Evolutionary conservation across 2,113 vertebrate species (phyloP).

Genomic region (Ammodytes dubius): DNA sequence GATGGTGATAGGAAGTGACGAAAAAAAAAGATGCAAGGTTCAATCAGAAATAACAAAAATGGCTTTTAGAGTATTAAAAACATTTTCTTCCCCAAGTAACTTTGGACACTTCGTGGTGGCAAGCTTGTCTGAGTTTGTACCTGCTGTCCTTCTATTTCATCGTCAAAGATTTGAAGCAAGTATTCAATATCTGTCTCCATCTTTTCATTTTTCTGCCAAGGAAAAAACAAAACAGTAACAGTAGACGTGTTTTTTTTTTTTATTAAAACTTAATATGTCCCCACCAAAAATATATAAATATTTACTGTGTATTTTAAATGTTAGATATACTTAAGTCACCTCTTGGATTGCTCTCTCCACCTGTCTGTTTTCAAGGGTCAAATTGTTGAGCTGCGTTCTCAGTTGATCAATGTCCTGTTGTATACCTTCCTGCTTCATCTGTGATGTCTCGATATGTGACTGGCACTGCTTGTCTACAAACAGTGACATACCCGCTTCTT

Average conservation of each 20-base stretch:
- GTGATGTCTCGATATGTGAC: slow-evolving; percentile 67
- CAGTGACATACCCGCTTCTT: slow-evolving; percentile 49
- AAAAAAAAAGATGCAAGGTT: neutral
- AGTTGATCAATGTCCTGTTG: slow-evolving; percentile 82
- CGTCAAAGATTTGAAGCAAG: slow-evolving; percentile 90
- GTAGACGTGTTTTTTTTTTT: neutral
- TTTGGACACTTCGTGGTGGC: neutral
- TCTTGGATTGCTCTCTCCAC: slow-evolving; percentile 83
- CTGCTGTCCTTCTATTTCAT: slow-evolving; percentile 88
- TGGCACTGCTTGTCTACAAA: slow-evolving; percentile 78
- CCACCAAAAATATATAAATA: neutral
- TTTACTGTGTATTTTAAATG: neutral
- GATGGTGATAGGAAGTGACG: neutral
- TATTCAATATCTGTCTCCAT: slow-evolving; percentile 86
- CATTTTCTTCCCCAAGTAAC: neutral
- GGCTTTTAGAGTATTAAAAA: neutral
- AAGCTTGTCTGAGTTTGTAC: slow-evolving; percentile 74
- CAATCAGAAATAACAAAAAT: neutral
- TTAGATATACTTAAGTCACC: slow-evolving; percentile 72
- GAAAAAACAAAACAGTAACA: neutral
- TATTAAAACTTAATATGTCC: slow-evolving; percentile 8
- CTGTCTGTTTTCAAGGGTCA: slow-evolving; percentile 82
- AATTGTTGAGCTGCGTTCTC: slow-evolving; percentile 70
- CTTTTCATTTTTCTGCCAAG: slow-evolving; percentile 86
- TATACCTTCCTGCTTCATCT: slow-evolving; percentile 68